Evolutionary conservation across 2,797 vertebrate species (phyloP).

Genomic region (Molossus alvarezi): DNA sequence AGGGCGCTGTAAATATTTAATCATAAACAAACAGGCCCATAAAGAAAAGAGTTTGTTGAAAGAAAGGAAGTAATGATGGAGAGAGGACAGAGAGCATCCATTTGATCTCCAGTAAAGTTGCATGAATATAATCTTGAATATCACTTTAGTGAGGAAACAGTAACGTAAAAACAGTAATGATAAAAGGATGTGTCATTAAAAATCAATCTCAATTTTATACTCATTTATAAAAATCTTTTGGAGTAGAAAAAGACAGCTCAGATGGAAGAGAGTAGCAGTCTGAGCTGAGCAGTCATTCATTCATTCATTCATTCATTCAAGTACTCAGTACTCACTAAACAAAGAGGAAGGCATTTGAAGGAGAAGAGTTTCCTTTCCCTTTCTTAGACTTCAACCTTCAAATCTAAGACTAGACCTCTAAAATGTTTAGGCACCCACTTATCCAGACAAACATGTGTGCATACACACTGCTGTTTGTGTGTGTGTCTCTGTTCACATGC

Average conservation of each 20-base stretch:
- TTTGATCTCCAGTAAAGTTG: conserved; percentile 27
- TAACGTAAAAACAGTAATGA: not conserved
- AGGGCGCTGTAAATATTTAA: not conserved
- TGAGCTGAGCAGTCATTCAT: not conserved
- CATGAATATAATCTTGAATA: conserved; percentile 4
- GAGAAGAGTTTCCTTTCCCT: not conserved
- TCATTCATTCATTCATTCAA: not conserved
- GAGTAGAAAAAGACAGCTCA: not conserved
- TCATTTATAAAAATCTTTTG: not conserved
- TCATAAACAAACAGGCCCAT: not conserved
- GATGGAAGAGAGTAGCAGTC: not conserved
- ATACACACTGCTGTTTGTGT: not conserved
- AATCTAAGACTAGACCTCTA: not conserved
- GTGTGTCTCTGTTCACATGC: not conserved
- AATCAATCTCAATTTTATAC: conserved; percentile 16
- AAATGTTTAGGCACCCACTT: not conserved
- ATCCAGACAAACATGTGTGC: not conserved
- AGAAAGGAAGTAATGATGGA: not conserved
- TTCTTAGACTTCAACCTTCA: not conserved
- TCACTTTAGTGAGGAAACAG: not conserved
- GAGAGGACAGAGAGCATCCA: not conserved
- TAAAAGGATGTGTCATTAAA: not conserved
- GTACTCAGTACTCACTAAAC: not conserved
- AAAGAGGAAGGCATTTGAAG: not conserved
- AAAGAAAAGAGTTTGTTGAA: conserved; percentile 9